Evolutionary conservation across 2,113 vertebrate species (phyloP).

Genomic region (Nestor notabilis): DNA sequence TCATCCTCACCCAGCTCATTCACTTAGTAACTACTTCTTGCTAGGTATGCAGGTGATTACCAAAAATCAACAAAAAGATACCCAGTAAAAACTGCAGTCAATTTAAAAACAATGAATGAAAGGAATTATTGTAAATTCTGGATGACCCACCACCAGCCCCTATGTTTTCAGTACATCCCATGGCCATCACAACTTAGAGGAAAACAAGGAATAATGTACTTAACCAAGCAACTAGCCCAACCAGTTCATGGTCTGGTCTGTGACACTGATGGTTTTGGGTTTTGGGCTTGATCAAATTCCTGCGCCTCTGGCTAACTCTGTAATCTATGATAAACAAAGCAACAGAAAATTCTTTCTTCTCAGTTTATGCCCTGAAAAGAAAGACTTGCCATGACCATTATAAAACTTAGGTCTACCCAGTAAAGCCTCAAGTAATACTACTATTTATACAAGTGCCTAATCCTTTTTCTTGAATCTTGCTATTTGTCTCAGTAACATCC

Average conservation of each 20-base stretch:
- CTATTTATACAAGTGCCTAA: not conserved
- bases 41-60: not conserved
- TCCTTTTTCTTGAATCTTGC: not conserved
- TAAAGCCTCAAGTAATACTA: not conserved
- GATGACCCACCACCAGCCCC: not conserved
- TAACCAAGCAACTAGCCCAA: not conserved
- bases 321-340: not conserved
- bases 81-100: not conserved
- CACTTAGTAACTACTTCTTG: not conserved
- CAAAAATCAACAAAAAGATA: not conserved
- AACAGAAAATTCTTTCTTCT: not conserved
- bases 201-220: not conserved
- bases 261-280: not conserved
- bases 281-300: not conserved
- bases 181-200: not conserved
- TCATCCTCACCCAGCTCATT: not conserved
- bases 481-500: not conserved
- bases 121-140: not conserved
- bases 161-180: not conserved
- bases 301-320: not conserved
- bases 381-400: not conserved
- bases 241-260: not conserved
- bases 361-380: not conserved
- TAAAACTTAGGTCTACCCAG: not conserved
- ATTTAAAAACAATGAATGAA: not conserved